Base-by-base conservation (phyloP, 2,888 invertebrate genomes). In the Hermaeophaga mercurialis region DNA sequence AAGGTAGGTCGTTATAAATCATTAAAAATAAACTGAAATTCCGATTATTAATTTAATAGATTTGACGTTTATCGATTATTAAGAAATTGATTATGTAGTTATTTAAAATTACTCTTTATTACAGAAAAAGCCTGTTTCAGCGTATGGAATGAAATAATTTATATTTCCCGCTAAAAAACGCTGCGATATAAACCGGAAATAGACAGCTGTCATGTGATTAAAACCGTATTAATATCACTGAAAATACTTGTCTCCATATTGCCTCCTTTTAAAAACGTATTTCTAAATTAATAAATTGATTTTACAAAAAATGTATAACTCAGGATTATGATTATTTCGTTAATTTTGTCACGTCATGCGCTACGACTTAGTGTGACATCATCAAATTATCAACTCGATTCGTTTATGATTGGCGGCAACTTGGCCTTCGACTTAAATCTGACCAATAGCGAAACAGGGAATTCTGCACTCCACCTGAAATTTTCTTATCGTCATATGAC, bases 401-500 rank as follows among this genome's bases (percentile, higher is more conserved):
- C 38, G 36, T 33, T 38, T 44, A 34, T 47, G 63, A 73, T 73
- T 73, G 73, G 74, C 67, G 57, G 65, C 55, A 59, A 56, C 57
- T 60, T 65, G 72, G 64, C 73, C 74, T 70, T 66, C 65, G 59
- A 56, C 56, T 59, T 56, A 54, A 67, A 68, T 56, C 54, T 58
- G 61, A 69, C 79, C 78, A 78, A 79, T 78, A 65, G 66, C 62
- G 60, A 48, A 49, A 52, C 62, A 66, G 70, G 71, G 73, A 72
- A 73, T 71, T 63, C 73, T 69, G 68, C 72, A 73, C 75, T 75
- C 76, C 74, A 73, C 71, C 74, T 71, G 73, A 74, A 75, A 73
- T 71, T 73, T 74, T 74, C 77, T 76, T 75, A 76, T 84, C 85
- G 87, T 89, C 89, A 89, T 89, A 89, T 89, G 89, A 89, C 88